Evolutionary conservation across 2,113 vertebrate species (phyloP), one percentile per base, ranked within the genome.

Genomic region (Strix uralensis): DNA sequence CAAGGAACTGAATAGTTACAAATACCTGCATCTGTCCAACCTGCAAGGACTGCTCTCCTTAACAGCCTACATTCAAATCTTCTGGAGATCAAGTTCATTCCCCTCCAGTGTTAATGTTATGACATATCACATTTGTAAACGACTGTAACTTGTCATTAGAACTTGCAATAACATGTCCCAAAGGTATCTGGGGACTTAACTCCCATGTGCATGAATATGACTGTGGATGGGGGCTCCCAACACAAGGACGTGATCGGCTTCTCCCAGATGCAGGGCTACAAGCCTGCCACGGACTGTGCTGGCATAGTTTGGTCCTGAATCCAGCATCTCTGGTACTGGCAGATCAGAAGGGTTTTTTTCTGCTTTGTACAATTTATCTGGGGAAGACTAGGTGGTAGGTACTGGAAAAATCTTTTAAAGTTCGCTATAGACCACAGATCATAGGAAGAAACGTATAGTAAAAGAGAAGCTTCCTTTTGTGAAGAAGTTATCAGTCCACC

Each of bases 41-140:
- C 63, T 59, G 51, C 42, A 17, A 10, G 58, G n/a, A 22, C 0
- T 30, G 55, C 59, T 59, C 15, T 55, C 63, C 75, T 34, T 5
- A 21, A 32, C 0, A 47, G 65, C 38, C 59, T 36, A 23, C 2
- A 2, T 3, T 47, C 69, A 21, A 13, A 44, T 8, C 57, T 58
- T 11, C 32, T 14, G 61, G 57, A 47, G 29, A 69, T 11, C 13
- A 15, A 21, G 13, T 15, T 66, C 27, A 54, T 9, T 66, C 55
- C 13, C 25, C 23, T 30, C 6, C 1, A 0, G 2, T 0, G 1
- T 3, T 74, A 21, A 15, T 1, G 29, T 32, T 22, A 8, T 2
- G 34, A 61, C 27, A 38, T 5, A 10, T 25, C 63, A 9, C 20
- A 3, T n/a, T 42, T 29, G 58, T 29, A 49, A 61, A 82, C 5